Base-by-base conservation (phyloP, 2,797 vertebrate species). In the Halcyon leucocephala region DNA sequence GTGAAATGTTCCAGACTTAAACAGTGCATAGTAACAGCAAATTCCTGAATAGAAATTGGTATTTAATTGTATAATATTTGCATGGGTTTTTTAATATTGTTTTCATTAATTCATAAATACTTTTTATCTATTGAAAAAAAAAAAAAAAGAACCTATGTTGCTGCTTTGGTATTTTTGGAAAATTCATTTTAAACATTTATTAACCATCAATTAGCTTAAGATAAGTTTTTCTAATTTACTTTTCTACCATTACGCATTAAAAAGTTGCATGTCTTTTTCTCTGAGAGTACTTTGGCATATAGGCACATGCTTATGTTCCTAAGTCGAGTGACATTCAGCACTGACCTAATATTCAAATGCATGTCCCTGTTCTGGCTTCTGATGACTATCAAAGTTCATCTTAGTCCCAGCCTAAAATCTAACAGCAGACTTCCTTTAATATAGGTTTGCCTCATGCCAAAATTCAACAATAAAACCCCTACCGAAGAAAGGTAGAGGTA, bases 1-100 rank as follows among this genome's bases (percentile, higher is more conserved):
- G 73, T 86, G 33, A 97, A 97, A 97, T 92, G 13, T 95, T 97
- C 90, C 95, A 96, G 83, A 93, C 65, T 96, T 90, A 84, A 94
- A 92, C 49, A 93, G 66, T 48, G 49, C 17, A 62, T 54, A 96
- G 86, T 22, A 95, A 82, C 44, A 95, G 82, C 82, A 91, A 94
- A 97, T 96, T 95, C 89, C 67, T 93, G 70, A 94, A 82, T 54
- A 92, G 55, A 89, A 95, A 93, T 91, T 80, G 72, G 46, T 81
- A 58, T 93, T 95, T 95, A 76, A 95, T 96, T 94, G 57, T 80
- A 85, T 60, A 87, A 82, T 89, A 84, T 89, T 85, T 83, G 10
- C 7, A 18, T 42, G 42, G 7, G 3, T 76, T 93, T 79, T 31
- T 12, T 21, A 46, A 54, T 60, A 7, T 4, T 65, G 33, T 71